Base-by-base conservation (phyloP, 64 coral and sea anemone species). In the Trachythela sp. region DNA sequence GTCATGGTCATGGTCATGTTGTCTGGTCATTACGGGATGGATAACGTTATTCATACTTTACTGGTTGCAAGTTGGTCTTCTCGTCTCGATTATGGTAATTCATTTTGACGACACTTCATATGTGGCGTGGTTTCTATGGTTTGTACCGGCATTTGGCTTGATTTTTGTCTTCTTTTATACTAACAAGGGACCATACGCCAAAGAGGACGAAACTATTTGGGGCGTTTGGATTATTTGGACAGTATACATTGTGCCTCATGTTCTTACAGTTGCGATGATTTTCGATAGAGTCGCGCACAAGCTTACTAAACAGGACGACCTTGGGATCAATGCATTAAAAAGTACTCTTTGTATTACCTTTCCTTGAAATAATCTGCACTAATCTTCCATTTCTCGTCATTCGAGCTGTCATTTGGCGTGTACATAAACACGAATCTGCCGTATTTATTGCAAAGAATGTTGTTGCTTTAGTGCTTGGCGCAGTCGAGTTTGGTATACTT, bases 391-490 rank as follows among this genome's bases (percentile, higher is more conserved):
- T 80, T 80, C 32, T 80, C 7, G 37, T 80, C 2, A 15, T 80
- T 0, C 75, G 75, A 80, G 75, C 33, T 39, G 32, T 80, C 33
- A 39, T 36, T 35, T 80, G 75, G 75, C 8, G 33, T 18, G 42
- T 45, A 6, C 42, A 45, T 45, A 37, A 37, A 9, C 30, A 80
- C 75, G 75, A 80, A 80, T 20, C 75, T 34, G 31, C 75, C 30
- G 33, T 80, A 17, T 80, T 80, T 36, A 80, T 80, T 15, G 75
- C 75, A 80, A 80, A 80, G 30, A 80, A 80, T 80, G 18, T 38
- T 18, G 33, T 80, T 17, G 31, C 4, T 30, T 36, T 80, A 18
- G 75, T 80, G 75, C 13, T 80, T 8, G 75, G 75, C 37, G 33
- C 35, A 35, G 31, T 80, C 3, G 27, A 80, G 75, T 38, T 64